These are phyloP conservation scores for Elephantulus edwardii DNA, from an alignment of 2,113 vertebrate genomes.

Conservation along the genomic window DNA sequence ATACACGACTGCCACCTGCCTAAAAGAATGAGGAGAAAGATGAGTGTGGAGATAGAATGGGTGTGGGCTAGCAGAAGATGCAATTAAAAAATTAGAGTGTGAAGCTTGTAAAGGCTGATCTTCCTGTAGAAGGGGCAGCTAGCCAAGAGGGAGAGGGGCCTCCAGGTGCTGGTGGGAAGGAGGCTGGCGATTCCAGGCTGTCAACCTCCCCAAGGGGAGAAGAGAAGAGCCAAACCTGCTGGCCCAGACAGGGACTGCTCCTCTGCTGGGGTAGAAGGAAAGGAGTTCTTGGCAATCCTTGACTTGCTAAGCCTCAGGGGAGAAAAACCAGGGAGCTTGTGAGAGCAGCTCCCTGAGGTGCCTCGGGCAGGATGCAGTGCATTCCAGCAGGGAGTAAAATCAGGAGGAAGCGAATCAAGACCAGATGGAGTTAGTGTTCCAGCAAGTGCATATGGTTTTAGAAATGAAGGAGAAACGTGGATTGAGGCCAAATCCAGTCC, in stretches of 20 bases:
- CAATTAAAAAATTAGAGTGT: not conserved
- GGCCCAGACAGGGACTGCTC: not conserved
- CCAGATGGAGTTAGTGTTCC: slow-evolving; percentile 78
- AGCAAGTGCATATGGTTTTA: slow-evolving; percentile 59
- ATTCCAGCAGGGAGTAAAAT: slow-evolving; percentile 63
- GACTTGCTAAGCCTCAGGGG: slow-evolving; percentile 71
- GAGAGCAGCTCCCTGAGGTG: slow-evolving; percentile 72
- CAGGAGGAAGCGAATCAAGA: slow-evolving; percentile 62
- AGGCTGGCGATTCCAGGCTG: not conserved
- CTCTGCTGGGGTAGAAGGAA: slow-evolving; percentile 49
- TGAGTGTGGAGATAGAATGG: accelerated
- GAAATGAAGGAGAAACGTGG: slow-evolving; percentile 44
- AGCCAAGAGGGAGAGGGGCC: not conserved
- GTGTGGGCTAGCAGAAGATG: too few species aligned
- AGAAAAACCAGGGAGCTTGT: slow-evolving; percentile 61
- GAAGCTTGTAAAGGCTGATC: not conserved
- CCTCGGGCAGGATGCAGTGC: slow-evolving; percentile 30
- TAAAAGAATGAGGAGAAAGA: not conserved
- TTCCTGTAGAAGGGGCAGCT: not conserved
- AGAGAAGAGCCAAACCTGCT: not conserved
- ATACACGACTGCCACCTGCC: not conserved
- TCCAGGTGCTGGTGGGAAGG: not conserved
- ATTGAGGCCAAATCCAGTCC: slow-evolving; percentile 63
- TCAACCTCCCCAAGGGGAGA: not conserved
- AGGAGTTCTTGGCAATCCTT: slow-evolving; percentile 58